phyloP scores from a whole-genome alignment of 2,888 invertebrate species.

The Drosophila tanythrix region DNA sequence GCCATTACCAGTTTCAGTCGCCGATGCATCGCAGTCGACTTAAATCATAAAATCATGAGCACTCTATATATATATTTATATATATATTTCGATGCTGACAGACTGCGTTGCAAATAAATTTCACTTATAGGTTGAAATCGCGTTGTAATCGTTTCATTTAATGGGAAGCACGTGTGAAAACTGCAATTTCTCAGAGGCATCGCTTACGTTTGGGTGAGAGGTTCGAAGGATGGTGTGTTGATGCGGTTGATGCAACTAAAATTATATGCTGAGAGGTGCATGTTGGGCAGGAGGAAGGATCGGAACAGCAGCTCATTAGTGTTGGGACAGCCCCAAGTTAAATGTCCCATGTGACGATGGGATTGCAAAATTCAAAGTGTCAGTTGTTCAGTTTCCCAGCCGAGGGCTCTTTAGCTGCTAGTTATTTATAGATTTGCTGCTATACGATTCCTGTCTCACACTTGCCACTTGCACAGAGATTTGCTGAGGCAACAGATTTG shows the following conservation, averaged over 20 bases:
- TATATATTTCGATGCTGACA: conserved; percentile 27
- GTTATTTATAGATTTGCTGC: conserved; percentile 44
- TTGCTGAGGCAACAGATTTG: conserved; percentile 66
- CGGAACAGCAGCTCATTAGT: conserved; percentile 73
- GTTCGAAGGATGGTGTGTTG: conserved; percentile 4
- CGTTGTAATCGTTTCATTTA: conserved; percentile 81
- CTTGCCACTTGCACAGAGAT: conserved; percentile 24
- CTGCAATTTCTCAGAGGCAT: conserved; percentile 65
- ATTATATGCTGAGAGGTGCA: conserved; percentile 1
- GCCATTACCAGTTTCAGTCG: conserved; percentile 26
- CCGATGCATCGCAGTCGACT: conserved; percentile 45
- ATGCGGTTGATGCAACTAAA: conserved; percentile 7
- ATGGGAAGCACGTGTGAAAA: conserved; percentile 83
- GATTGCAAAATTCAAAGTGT: conserved; percentile 19
- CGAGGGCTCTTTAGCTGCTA: conserved; percentile 13
- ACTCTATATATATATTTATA: conserved; percentile 7
- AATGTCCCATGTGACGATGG: conserved; percentile 21
- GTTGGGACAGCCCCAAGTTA: conserved; percentile 57
- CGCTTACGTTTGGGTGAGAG: conserved; percentile 10
- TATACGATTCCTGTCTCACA: conserved; percentile 9
- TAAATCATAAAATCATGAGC: conserved; percentile 69
- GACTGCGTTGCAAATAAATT: conserved; percentile 78
- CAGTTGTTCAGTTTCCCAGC: conserved; percentile 51
- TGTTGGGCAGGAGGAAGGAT: conserved; percentile 1
- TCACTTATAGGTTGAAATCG: conserved; percentile 78